These are phyloP conservation scores for Pantelozetes paolii DNA, from an alignment of 2,888 invertebrate genomes.

Conservation along the genomic window DNA sequence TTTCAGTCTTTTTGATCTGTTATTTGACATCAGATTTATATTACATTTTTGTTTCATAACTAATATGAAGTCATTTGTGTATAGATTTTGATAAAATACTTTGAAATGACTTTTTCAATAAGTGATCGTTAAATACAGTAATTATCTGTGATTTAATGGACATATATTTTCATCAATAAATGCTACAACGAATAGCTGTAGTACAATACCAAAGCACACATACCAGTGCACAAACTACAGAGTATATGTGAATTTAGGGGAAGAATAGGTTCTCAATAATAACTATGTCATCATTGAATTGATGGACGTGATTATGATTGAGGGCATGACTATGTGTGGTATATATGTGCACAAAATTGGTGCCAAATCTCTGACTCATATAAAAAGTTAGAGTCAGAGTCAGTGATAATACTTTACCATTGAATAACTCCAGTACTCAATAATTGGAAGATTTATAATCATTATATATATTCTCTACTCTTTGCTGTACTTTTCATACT, in stretches of 20 bases:
- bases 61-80: too few relatives aligned
- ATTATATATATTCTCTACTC: too few relatives aligned
- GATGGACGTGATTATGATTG: constrained; percentile 36
- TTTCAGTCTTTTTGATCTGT: too few relatives aligned
- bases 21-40: too few relatives aligned
- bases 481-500: too few relatives aligned
- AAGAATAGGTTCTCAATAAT: constrained; percentile 28
- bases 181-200: too few relatives aligned
- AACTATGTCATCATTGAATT: constrained; percentile 32
- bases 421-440: constrained; percentile 25
- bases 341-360: too few relatives aligned
- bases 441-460: constrained; percentile 37
- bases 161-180: background rate
- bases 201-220: too few relatives aligned
- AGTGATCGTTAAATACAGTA: constrained; percentile 7
- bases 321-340: too few relatives aligned
- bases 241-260: too few relatives aligned
- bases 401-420: constrained; percentile 9
- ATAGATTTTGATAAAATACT: background rate
- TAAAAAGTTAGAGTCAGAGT: background rate
- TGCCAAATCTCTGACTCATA: background rate
- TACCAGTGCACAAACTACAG: too few relatives aligned
- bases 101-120: constrained; percentile 11
- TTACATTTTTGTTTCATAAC: too few relatives aligned
- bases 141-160: constrained; percentile 12